These are phyloP conservation scores for Hyperopisus bebe DNA, from an alignment of 2,113 vertebrate genomes.

Conservation along the genomic window DNA sequence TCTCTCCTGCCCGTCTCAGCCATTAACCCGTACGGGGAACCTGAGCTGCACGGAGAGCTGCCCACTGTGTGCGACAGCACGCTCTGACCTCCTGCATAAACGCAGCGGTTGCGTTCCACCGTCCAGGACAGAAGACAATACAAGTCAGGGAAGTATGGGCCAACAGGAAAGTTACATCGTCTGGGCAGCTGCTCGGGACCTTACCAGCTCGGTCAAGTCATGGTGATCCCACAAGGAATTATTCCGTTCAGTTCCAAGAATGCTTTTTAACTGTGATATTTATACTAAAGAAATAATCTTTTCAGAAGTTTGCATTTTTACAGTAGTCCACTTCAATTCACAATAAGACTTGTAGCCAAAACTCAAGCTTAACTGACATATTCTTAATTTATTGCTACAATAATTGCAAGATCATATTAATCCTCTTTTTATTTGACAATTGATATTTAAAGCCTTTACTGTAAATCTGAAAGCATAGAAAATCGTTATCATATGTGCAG, in stretches of 20 bases:
- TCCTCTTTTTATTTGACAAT: not conserved
- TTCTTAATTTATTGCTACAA: not conserved
- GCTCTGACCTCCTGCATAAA: not conserved
- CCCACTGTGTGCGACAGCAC: not conserved
- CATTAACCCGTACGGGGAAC: conserved; percentile 57
- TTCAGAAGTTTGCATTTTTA: not conserved
- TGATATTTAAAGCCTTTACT: conserved; percentile 2
- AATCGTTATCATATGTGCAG: conserved; percentile 1
- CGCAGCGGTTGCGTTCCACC: not conserved
- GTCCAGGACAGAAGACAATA: not conserved
- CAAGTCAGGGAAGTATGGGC: not conserved
- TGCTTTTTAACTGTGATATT: not conserved
- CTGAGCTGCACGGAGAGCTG: conserved; percentile 39
- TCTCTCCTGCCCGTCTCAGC: conserved; percentile 48
- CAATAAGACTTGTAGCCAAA: not conserved
- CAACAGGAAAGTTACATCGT: not conserved
- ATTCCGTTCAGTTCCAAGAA: not conserved
- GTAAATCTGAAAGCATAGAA: not conserved
- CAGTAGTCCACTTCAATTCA: not conserved
- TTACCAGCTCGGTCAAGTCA: not conserved
- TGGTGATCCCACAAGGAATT: not conserved
- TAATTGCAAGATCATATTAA: not conserved
- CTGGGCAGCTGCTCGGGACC: not conserved
- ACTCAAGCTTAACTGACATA: not conserved
- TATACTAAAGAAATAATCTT: not conserved